phyloP scores from a whole-genome alignment of 92 coral and sea anemone genomes.

The Montipora capitata region DNA sequence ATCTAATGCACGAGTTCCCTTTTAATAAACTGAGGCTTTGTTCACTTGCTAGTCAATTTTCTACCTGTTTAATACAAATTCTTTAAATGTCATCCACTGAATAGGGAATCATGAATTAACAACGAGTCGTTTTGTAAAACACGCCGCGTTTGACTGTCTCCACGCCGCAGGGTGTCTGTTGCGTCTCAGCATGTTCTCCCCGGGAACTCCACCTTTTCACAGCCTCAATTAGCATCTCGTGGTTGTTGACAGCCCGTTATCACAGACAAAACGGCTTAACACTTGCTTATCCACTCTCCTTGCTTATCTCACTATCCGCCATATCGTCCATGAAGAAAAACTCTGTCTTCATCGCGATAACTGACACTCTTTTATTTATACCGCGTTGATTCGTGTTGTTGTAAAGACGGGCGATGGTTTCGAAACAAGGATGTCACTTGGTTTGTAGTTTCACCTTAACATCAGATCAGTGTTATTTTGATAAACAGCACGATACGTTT shows the following conservation, averaged over 20 bases:
- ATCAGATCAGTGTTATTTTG: constrained; percentile 11
- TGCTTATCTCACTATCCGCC: not conserved
- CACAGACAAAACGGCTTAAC: constrained; percentile 8
- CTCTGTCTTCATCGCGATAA: not conserved
- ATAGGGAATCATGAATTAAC: constrained; percentile 48
- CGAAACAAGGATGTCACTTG: constrained; percentile 43
- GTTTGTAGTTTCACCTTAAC: constrained; percentile 45
- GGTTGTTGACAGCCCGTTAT: constrained; percentile 52
- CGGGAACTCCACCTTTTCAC: constrained; percentile 56
- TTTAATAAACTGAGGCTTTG: constrained; percentile 49
- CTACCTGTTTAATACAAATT: constrained; percentile 63
- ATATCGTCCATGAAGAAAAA: not conserved
- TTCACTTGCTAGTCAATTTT: constrained; percentile 52
- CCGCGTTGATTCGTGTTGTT: constrained; percentile 8
- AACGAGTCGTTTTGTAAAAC: constrained; percentile 53
- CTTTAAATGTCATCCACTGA: constrained; percentile 52
- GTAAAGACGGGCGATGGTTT: not conserved
- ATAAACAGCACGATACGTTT: constrained; percentile 35
- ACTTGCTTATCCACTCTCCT: not conserved
- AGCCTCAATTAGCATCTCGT: constrained; percentile 37
- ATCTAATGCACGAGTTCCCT: not conserved
- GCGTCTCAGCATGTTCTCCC: constrained; percentile 29
- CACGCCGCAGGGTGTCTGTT: constrained; percentile 32
- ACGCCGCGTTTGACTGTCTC: constrained; percentile 30
- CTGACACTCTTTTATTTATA: not conserved